These are phyloP conservation scores for Tachina lurida DNA, from an alignment of 2,888 invertebrate species.

Conservation along the genomic window DNA sequence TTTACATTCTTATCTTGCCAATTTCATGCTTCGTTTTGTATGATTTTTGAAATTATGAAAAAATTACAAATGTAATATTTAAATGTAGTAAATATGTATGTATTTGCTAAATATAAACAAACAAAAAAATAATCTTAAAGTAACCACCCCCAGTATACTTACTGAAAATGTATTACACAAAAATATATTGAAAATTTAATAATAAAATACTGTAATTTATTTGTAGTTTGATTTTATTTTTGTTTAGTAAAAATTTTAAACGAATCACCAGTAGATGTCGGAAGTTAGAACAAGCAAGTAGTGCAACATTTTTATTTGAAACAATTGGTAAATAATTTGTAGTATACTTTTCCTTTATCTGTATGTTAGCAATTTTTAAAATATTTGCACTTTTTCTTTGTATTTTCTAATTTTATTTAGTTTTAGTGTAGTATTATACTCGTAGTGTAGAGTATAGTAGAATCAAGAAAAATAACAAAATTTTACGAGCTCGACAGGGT, in stretches of 20 bases:
- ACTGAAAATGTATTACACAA: constrained; percentile 40
- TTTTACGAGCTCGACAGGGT: too few species aligned
- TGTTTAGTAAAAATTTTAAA: constrained; percentile 3
- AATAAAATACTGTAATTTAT: constrained; percentile 51
- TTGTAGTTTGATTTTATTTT: constrained; percentile 45
- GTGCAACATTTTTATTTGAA: constrained; percentile 5
- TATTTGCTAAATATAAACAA: constrained; percentile 46
- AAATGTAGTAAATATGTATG: constrained; percentile 25
- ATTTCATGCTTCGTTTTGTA: constrained; percentile 8
- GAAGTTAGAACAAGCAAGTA: constrained; percentile 19
- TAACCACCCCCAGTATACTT: constrained; percentile 36
- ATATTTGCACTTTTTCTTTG: constrained; percentile 20
- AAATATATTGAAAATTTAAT: constrained; percentile 53
- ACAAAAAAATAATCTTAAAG: neutral
- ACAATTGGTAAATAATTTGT: neutral
- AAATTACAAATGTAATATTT: constrained; percentile 30
- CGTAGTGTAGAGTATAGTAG: neutral
- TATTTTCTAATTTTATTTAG: neutral
- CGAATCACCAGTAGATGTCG: constrained; percentile 13
- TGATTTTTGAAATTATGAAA: neutral
- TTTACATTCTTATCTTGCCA: constrained; percentile 23
- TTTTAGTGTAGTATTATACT: constrained; percentile 4
- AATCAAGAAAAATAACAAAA: neutral
- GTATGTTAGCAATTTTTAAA: neutral
- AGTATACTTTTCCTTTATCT: neutral